These are phyloP conservation scores for Marmota monax DNA, from an alignment of 2,113 vertebrate species.

Conservation along the genomic window DNA sequence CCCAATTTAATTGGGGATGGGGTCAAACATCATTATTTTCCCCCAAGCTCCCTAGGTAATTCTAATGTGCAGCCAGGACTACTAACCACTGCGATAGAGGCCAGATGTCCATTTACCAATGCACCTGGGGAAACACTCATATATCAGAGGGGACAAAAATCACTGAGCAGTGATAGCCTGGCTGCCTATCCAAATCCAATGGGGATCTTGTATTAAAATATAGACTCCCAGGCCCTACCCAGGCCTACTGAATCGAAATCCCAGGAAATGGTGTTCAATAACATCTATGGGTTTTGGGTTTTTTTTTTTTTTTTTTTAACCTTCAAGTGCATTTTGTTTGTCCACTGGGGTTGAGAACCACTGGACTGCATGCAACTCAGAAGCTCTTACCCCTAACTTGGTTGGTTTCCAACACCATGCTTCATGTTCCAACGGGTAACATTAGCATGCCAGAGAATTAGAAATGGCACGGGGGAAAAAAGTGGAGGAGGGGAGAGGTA, in stretches of 20 bases:
- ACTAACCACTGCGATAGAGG: not conserved
- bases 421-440: not conserved
- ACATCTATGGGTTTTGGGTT: not conserved
- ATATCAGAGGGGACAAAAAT: not conserved
- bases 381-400: not conserved
- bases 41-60: not conserved
- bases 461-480: constrained; percentile 11
- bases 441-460: constrained; percentile 21
- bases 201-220: constrained; percentile 25
- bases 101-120: not conserved
- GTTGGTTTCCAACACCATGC: not conserved
- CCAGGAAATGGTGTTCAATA: not conserved
- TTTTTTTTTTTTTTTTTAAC: not conserved
- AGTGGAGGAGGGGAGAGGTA: constrained; percentile 75
- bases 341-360: not conserved
- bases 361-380: not conserved
- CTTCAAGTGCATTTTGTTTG: not conserved
- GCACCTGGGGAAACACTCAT: not conserved
- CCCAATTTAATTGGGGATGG: not conserved
- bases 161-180: not conserved
- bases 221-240: not conserved
- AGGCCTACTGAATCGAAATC: constrained; percentile 2
- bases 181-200: not conserved
- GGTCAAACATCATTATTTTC: not conserved
- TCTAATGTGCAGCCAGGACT: not conserved